Conservation (phyloP, 1,140 invertebrate species). For the Drosophila aff. region DNA sequence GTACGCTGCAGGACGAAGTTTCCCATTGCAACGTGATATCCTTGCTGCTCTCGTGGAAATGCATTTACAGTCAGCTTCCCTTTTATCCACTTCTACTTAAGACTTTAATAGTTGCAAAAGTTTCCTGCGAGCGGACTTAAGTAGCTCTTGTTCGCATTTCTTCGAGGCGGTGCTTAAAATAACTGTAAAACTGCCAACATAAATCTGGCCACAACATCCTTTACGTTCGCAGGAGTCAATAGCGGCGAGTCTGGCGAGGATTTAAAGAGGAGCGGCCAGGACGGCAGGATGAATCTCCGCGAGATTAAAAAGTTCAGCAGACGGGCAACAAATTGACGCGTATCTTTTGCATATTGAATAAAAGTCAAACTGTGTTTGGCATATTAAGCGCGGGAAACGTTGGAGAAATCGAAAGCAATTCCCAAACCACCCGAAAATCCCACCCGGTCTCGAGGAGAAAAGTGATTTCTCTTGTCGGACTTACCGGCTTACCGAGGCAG, state of each 20-base stretch:
- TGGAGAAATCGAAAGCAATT: constrained; percentile 73
- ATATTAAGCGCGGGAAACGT: constrained; percentile 71
- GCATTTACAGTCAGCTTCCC: constrained; percentile 61
- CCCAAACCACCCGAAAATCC: constrained; percentile 8
- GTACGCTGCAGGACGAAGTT: constrained; percentile 53
- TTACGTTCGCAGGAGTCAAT: constrained; percentile 74
- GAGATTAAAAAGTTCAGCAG: constrained; percentile 67
- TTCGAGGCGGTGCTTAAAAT: constrained; percentile 71
- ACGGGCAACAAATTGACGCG: constrained; percentile 72
- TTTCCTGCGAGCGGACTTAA: constrained; percentile 70
- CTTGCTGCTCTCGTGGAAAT: constrained; percentile 41
- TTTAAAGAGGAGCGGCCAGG: constrained; percentile 22
- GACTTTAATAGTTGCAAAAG: constrained; percentile 84
- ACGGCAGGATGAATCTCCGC: background rate
- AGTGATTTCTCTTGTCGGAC: constrained; percentile 82
- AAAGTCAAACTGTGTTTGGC: constrained; percentile 82
- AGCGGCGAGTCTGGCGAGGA: constrained; percentile 21
- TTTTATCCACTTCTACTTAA: constrained; percentile 76
- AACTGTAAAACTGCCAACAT: constrained; percentile 83
- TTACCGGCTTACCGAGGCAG: constrained; percentile 71
- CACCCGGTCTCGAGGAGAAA: constrained; percentile 41
- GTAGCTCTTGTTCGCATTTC: constrained; percentile 60
- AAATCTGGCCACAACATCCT: constrained; percentile 83
- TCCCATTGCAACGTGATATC: constrained; percentile 57
- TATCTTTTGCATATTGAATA: constrained; percentile 82